Base-by-base conservation (phyloP, 2,888 invertebrate species). In the Pharmacophagus antenor region DNA sequence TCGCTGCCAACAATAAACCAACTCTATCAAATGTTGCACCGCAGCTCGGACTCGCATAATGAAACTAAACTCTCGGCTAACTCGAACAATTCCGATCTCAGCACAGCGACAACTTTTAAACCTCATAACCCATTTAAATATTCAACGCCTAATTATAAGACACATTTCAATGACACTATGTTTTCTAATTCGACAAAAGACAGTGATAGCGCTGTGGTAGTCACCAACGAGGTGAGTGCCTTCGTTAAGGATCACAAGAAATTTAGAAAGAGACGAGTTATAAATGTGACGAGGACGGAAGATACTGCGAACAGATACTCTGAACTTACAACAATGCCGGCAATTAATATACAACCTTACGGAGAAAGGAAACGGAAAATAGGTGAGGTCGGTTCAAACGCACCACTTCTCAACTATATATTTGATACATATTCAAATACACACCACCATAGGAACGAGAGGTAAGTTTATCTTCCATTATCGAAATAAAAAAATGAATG, bases 351-450 rank as follows among this genome's bases (percentile, higher is more conserved):
- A 4, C 68, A 75, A 7, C 74, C 80, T 20, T 66, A 67, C 18
- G 65, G 77, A 66, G 88, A 87, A 58, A 80, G 82, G 58, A 76
- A 79, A 66, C 71, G 81, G 20, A 89, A 85, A 63, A 80, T 83
- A 10, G 87, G 88, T 0, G 90, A 89, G 60, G 78, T 85, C 0
- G 89, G 89, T 0, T 88, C 90, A 0, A 88, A 85, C 65, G 84
- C 90, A 0, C 89, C 89, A 0, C 67, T 90, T 17, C 77, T 90
- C 23, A 90, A 90, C 69, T 89, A 89, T 65, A 90, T 90, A 70
- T 90, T 89, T 64, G 90, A 90, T 68, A 82, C 89, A 3, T 88
- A 89, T 67, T 82, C 88, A 0, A 88, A 85, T 66, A 81, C 84
- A 56, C 89, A 90, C 71, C 84, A 85, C 15, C 88, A 88, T 63